Evolutionary conservation across 2,113 vertebrate species (phyloP), one percentile per base, ranked within the genome.

Genomic region (Hyla sarda): DNA sequence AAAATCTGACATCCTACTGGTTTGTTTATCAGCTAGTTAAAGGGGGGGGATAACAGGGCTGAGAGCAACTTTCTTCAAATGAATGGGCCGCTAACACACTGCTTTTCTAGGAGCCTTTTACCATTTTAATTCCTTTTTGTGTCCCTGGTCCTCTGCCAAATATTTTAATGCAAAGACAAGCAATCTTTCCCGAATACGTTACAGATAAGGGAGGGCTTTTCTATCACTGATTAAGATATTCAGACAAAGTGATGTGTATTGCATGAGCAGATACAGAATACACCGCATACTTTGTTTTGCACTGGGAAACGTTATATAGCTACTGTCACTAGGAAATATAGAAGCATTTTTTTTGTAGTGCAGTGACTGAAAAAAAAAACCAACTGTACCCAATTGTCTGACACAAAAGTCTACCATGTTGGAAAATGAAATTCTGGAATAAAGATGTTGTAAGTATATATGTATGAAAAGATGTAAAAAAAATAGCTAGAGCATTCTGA

Each of bases 161-260:
- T 71, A 87, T 84, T 92, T 91, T 90, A 87, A 87, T 86, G 82
- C 82, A 91, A 87, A 89, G 84, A 90, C 88, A 90, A 89, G 88
- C 58, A 87, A 72, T 93, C 79, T 89, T 89, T 90, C 86, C 90
- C 90, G 91, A 91, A 89, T 90, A 88, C 86, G 87, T 89, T 89
- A 88, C 89, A 87, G 89, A 90, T 92, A 91, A 92, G 87, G 86
- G 83, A 89, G 88, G 60, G 82, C 84, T 90, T 92, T 93, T 84
- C 88, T 90, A 88, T 52, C 89, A 89, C 90, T 89, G 87, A 93
- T 93, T 90, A 92, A 93, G 90, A 89, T 92, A 93, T 89, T 89
- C 89, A 85, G 83, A 30, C 54, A 84, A 67, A 85, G 83, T 88
- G 89, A 91, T 92, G 91, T 91, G 58, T 87, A 75, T 1, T 85